Conservation (phyloP, 2,797 vertebrate species). For the Oceanodroma leucorhoa region DNA sequence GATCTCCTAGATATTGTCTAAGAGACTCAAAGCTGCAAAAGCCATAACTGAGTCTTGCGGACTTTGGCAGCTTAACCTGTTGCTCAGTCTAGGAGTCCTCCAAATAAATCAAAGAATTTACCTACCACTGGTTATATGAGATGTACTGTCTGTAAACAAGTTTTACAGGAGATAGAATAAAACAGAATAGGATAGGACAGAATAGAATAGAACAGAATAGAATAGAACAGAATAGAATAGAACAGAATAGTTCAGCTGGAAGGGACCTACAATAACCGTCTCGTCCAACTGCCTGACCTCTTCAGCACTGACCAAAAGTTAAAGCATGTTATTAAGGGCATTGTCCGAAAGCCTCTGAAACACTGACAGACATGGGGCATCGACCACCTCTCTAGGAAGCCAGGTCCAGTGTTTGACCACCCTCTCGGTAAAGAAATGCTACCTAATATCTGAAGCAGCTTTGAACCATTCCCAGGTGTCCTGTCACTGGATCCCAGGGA, state of each 20-base stretch:
- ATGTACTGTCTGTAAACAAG: background rate
- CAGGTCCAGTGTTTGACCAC: background rate
- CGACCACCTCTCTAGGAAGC: background rate
- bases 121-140: background rate
- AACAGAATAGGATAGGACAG: no score
- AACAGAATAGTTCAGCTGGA: no score
- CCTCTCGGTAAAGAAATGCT: background rate
- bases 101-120: background rate
- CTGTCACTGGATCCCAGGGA: background rate
- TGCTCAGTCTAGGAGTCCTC: background rate
- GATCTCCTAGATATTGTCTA: background rate
- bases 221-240: no score
- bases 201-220: no score
- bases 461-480: background rate
- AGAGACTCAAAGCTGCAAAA: background rate
- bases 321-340: background rate
- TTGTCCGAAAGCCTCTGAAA: background rate
- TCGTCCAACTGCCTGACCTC: background rate
- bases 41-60: background rate
- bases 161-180: background rate
- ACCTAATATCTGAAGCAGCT: background rate
- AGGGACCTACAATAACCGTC: background rate
- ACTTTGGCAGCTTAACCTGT: background rate
- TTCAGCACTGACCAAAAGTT: background rate
- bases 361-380: background rate